Base-by-base conservation (phyloP, 2,113 vertebrate genomes). In the Hemiscyllium ocellatum region DNA sequence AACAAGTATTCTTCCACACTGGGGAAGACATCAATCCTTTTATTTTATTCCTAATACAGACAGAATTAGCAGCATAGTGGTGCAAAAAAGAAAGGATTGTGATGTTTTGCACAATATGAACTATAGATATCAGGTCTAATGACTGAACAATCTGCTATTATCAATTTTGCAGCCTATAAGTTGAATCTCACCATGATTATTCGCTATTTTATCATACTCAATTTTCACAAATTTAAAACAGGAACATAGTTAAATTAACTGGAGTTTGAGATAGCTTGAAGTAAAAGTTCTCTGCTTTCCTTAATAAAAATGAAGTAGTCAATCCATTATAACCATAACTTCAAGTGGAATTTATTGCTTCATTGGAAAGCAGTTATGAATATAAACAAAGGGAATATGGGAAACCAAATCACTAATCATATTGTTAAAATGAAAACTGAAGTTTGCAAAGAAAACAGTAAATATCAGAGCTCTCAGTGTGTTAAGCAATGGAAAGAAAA, bases 321-420 rank as follows among this genome's bases (percentile, higher is more conserved):
- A 69, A 61, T 56, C 10, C 50, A 90, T 93, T 68, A 66, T 66
- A 93, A 93, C 17, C 61, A 37, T 66, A 93, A 93, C 65, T 93
- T 52, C 94, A 76, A 95, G 94, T 95, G 24, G 94, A 95, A 95
- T 95, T 95, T 95, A 95, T 95, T 95, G 94, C 87, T 90, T 90
- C 87, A 65, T 65, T 65, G 87, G 50, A 90, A 90, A 90, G 87
- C 94, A 95, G 22, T 47, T 95, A 95, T 95, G 94, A 95, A 95
- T 33, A 90, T 52, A 90, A 90, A 90, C 87, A 95, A 94, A 72
- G 69, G 94, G 94, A 72, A 26, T 95, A 29, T 95, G 68, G 94
- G 68, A 72, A 95, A 72, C 69, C 42, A 76, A 29, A 52, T 42
- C 91, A 70, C 37, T 26, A 72, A 72, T 50, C 52, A 47, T 29